A percentile compares a stretch with the other conserved stretches of the same genome.
These are phyloP conservation scores for Strigamia maritima DNA, from an alignment of 2,888 invertebrate species.

Conservation along the genomic window DNA sequence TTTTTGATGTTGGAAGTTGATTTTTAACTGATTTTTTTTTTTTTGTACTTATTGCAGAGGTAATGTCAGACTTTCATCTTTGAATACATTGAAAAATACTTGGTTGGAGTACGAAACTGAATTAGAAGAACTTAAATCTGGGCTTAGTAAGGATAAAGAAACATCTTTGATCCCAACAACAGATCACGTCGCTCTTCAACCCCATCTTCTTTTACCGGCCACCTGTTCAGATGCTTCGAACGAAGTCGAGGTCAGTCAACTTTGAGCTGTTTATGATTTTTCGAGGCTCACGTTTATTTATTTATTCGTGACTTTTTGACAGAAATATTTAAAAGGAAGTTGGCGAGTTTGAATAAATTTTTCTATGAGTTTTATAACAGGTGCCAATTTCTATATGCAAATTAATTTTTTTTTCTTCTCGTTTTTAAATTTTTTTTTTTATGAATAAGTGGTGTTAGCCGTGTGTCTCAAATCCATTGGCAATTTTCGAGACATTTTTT, in stretches of 20 bases:
- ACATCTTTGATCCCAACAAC: conserved; percentile 45
- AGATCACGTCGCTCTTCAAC: not conserved
- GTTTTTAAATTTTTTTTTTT: not conserved
- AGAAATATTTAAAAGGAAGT: conserved; percentile 4
- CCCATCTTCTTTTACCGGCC: not conserved
- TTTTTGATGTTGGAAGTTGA: not conserved
- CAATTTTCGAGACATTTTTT: not conserved
- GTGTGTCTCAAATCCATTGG: not conserved
- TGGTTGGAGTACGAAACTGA: conserved; percentile 37
- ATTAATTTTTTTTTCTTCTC: not conserved
- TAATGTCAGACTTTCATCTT: not conserved
- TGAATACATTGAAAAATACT: conserved; percentile 22
- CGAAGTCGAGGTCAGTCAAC: not conserved
- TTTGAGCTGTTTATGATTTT: conserved; percentile 4
- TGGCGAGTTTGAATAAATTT: not conserved
- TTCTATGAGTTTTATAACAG: not conserved
- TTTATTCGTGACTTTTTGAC: conserved; percentile 4
- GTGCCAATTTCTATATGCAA: not conserved
- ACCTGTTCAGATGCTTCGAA: not conserved
- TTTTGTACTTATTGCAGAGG: not conserved
- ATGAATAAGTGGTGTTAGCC: too few relatives aligned
- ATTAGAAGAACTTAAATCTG: not conserved
- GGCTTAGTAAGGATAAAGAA: conserved; percentile 56
- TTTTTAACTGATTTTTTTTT: not conserved
- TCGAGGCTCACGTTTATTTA: conserved; percentile 4